phyloP scores from a whole-genome alignment of 2,888 invertebrate species.

The Spicauda simplicius region DNA sequence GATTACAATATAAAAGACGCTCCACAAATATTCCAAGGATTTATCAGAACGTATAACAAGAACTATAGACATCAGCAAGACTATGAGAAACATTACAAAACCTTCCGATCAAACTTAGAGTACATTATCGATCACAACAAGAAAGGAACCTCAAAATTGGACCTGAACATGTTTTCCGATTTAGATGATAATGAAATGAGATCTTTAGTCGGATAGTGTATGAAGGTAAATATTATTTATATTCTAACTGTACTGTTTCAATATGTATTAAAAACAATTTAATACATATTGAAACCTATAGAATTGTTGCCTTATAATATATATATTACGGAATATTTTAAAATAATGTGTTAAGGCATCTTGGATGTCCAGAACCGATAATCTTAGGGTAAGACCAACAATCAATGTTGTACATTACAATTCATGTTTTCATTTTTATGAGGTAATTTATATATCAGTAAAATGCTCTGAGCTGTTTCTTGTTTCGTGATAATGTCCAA shows the following conservation, averaged over 20 bases:
- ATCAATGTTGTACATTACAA: no score
- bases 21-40: slow-evolving; percentile 56
- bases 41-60: slow-evolving; percentile 56
- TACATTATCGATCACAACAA: slow-evolving; percentile 62
- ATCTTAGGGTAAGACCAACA: no score
- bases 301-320: no score
- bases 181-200: slow-evolving; percentile 49
- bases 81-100: slow-evolving; percentile 51
- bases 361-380: no score
- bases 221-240: slow-evolving; percentile 17
- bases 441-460: no score
- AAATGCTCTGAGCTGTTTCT: no score
- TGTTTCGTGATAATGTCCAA: no score
- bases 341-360: no score
- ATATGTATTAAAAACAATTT: not conserved
- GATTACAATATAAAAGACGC: slow-evolving; percentile 63
- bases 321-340: no score
- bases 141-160: slow-evolving; percentile 46
- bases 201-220: slow-evolving; percentile 24
- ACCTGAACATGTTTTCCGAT: slow-evolving; percentile 67
- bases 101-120: slow-evolving; percentile 59
- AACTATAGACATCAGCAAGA: slow-evolving; percentile 57
- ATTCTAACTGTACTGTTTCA: no score
- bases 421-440: no score
- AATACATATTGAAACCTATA: no score